These are phyloP conservation scores for Glaucomys volans DNA, from an alignment of 2,113 vertebrate species.

Conservation along the genomic window DNA sequence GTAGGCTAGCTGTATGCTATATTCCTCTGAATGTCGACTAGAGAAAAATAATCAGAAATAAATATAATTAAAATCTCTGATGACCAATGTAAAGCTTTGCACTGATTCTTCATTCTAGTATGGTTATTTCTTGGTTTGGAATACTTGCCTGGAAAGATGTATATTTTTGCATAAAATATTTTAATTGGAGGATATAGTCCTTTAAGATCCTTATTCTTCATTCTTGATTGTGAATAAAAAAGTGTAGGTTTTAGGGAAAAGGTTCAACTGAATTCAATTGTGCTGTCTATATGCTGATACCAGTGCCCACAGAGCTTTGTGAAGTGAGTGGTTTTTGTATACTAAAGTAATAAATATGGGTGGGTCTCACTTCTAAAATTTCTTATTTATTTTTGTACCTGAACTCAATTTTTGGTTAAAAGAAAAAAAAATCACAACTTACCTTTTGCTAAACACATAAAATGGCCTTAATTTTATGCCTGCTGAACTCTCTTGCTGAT, in stretches of 20 bases:
- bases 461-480: slow-evolving; percentile 29
- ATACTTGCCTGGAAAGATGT: background rate
- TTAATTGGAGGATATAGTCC: slow-evolving; percentile 29
- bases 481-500: background rate
- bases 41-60: slow-evolving; percentile 35
- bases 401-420: slow-evolving; percentile 20
- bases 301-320: slow-evolving; percentile 13
- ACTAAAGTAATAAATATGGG: slow-evolving; percentile 29
- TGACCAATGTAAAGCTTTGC: background rate
- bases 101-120: background rate
- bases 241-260: background rate
- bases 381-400: slow-evolving; percentile 24
- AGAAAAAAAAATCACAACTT: background rate
- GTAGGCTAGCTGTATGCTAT: background rate
- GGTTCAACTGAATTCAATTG: slow-evolving; percentile 66
- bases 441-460: slow-evolving; percentile 11
- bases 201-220: background rate
- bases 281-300: slow-evolving; percentile 22
- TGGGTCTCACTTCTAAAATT: slow-evolving; percentile 1
- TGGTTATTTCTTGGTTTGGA: background rate
- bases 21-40: background rate
- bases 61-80: slow-evolving; percentile 17
- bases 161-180: background rate
- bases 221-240: slow-evolving; percentile 22
- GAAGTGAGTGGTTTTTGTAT: slow-evolving; percentile 39